Percentiles rank a stretch among this genome's conserved stretches.
Conservation (phyloP, 2,113 vertebrate genomes). For the Thermophis baileyi region DNA sequence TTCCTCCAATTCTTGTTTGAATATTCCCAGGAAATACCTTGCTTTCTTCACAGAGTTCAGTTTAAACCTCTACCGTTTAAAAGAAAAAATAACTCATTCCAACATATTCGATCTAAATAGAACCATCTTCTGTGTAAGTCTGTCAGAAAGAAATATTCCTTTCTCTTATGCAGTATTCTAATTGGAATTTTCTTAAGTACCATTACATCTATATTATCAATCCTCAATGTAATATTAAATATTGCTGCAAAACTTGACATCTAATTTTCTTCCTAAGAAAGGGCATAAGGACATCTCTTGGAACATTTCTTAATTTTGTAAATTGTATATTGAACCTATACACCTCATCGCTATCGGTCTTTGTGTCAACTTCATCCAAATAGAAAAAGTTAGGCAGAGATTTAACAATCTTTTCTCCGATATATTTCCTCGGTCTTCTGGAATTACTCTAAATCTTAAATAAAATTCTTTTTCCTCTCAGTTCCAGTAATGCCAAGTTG, state of each 20-base stretch:
- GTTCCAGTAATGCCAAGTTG: not conserved
- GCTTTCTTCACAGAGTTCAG: not conserved
- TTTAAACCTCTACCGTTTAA: not conserved
- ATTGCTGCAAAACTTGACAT: not conserved
- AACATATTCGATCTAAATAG: not conserved
- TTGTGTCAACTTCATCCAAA: not conserved
- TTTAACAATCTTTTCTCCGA: not conserved
- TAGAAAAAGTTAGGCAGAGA: not conserved
- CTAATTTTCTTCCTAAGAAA: not conserved
- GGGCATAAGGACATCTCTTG: not conserved
- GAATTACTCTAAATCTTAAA: not conserved
- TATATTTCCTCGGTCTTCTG: not conserved
- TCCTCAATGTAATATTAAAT: not conserved
- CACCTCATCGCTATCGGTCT: not conserved
- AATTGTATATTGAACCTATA: not conserved
- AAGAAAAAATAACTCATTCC: not conserved
- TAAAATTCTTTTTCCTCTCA: not conserved
- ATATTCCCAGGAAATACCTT: not conserved
- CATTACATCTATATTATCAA: not conserved
- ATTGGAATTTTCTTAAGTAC: not conserved
- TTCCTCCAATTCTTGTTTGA: not conserved
- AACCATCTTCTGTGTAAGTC: not conserved
- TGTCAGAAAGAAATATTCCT: not conserved
- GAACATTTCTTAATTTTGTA: not conserved
- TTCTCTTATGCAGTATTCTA: not conserved